Evolutionary conservation across 2,888 invertebrate genomes (phyloP), one percentile per base, ranked within the genome.

Genomic region (Mesorhabditis spiculigera): DNA sequence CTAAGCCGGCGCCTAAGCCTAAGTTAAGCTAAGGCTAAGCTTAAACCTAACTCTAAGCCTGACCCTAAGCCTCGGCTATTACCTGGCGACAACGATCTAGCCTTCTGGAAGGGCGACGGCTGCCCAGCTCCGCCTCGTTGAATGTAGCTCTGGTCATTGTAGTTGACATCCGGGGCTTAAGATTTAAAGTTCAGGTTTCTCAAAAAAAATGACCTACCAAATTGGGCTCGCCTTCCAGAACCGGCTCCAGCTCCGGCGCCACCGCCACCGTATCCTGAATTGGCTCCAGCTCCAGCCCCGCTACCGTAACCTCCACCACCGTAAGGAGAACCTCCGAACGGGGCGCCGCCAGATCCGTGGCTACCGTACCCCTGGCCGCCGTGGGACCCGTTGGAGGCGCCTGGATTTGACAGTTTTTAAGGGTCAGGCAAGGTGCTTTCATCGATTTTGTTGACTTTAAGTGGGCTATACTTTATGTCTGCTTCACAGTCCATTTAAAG

Each of bases 91-190:
- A 50, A n/a, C 58, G 58, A 50, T 10, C 58, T 10, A 3, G 58
- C 58, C n/a, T 50, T 50, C n/a, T 50, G 58, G n/a, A 50, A 50
- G n/a, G 58, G 58, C 58, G 58, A 50, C 58, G 58, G 58, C 58
- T 50, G 58, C 8, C 58, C 58, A 50, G 58, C 58, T 10, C 58
- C 58, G 58, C 58, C 58, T 50, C 58, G 58, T n/a, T 50, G 58
- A n/a, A 50, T 50, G 58, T 50, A 50, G 58, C 58, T 50, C 58
- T 50, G 58, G 58, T 50, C 58, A n/a, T 50, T 50, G 58, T 50
- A 50, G 58, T 50, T 50, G 10, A 50, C 58, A n/a, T 50, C 58
- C 10, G 58, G 58, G n/a, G 58, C 58, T 50, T 10, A 50, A n/a
- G n/a, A n/a, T n/a, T n/a, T n/a, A n/a, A n/a, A n/a, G n/a, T n/a